Base-by-base conservation (phyloP, 2,797 vertebrate genomes). In the Malurus splendens region DNA sequence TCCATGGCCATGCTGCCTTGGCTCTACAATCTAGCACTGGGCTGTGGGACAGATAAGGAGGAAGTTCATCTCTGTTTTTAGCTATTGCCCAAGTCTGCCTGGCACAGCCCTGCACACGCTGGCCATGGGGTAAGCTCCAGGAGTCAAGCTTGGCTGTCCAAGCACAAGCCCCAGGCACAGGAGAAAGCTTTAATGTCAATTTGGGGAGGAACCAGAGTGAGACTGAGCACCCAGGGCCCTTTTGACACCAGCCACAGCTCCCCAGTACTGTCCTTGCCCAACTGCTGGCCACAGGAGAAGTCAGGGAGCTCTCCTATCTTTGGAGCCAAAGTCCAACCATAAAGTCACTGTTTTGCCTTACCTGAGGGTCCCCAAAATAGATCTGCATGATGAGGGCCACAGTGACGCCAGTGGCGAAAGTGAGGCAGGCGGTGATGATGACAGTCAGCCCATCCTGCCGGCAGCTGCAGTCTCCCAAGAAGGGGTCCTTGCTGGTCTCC, bases 361-460 rank as follows among this genome's bases (percentile, higher is more conserved):
- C 96, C 98, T 99, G 99, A 62, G 99, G 98, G 91, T 99, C 98
- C 79, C 99, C 99, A 64, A 99, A 98, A 96, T 99, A 99, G 96
- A 99, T 99, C 97, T 99, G 99, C 98, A 99, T 98, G 90, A 99
- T 98, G 48, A 99, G 98, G 17, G 99, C 99, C 54, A 99, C 97
- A 0, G 99, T 99, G 93, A 99, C 99, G 2, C 98, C 99, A 0
- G 97, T 98, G 82, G 99, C 99, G 1, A 99, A 99, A 64, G 99
- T 99, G 84, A 99, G 97, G 92, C 99, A 99, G 90, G 99, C 99
- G 0, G 99, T 99, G 96, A 99, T 98, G 90, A 99, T 99, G 96
- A 99, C 98, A 0, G 99, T 99, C 81, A 99, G 97, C 59, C 99
- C 98, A 1, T 99, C 99, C 89, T 99, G 98, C 50, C 98, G 98